These are phyloP conservation scores for Danaus chrysippus DNA, from an alignment of 2,888 invertebrate species.

Conservation along the genomic window DNA sequence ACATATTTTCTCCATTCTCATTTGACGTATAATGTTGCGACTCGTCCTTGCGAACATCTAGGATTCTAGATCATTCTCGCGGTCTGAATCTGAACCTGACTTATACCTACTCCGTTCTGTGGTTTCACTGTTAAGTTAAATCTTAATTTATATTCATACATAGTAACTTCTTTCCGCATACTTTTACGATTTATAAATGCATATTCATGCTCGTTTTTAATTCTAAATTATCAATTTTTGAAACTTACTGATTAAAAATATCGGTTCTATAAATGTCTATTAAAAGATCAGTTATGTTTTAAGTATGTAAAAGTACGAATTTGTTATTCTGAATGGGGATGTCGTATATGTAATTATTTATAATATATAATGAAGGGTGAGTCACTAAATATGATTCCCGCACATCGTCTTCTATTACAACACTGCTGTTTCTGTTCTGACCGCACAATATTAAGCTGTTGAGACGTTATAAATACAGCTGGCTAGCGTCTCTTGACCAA, in stretches of 20 bases:
- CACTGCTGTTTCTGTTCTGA: constrained; percentile 58
- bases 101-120: not conserved
- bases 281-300: too few relatives aligned
- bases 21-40: too few relatives aligned
- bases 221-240: too few relatives aligned
- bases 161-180: constrained; percentile 12
- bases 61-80: too few relatives aligned
- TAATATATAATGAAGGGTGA: constrained; percentile 12
- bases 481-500: constrained; percentile 49
- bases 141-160: not conserved
- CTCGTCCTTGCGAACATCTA: too few relatives aligned
- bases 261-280: too few relatives aligned
- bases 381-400: constrained; percentile 14
- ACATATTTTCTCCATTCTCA: too few relatives aligned
- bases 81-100: not conserved
- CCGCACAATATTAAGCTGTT: constrained; percentile 61
- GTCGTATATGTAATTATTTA: constrained; percentile 10
- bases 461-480: constrained; percentile 75
- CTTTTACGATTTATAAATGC: not conserved
- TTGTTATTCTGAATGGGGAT: too few relatives aligned
- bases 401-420: constrained; percentile 62
- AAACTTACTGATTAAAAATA: too few relatives aligned
- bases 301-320: too few relatives aligned
- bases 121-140: constrained; percentile 9
- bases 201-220: too few relatives aligned